Evolutionary conservation across 2,113 vertebrate species (phyloP).

Genomic region (Macroglossus sobrinus): DNA sequence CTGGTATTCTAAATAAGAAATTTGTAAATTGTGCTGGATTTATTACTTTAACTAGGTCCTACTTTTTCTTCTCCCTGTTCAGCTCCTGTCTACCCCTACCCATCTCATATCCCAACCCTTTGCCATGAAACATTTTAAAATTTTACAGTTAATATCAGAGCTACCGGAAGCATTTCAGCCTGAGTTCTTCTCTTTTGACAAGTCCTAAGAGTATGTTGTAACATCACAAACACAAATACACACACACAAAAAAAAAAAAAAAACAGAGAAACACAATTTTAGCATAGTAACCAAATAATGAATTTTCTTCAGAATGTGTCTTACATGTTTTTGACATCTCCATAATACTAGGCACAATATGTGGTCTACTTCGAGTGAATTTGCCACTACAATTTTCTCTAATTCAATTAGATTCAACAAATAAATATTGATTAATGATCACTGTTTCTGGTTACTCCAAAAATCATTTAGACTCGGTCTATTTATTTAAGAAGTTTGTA

Average conservation of each 20-base stretch:
- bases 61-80: background rate
- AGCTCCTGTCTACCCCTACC: background rate
- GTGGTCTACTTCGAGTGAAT: background rate
- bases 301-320: background rate
- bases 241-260: background rate
- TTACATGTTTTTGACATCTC: background rate
- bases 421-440: background rate
- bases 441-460: background rate
- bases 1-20: background rate
- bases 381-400: background rate
- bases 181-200: background rate
- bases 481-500: background rate
- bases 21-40: background rate
- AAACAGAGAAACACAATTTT: background rate
- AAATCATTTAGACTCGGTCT: background rate
- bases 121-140: background rate
- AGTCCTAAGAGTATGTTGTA: background rate
- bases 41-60: background rate
- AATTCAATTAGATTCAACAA: background rate
- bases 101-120: background rate
- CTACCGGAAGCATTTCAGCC: background rate
- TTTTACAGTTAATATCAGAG: background rate
- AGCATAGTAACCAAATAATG: background rate
- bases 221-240: background rate
- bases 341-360: background rate